Conservation (phyloP, 1,140 invertebrate species). For the Drosophila ohnishii region DNA sequence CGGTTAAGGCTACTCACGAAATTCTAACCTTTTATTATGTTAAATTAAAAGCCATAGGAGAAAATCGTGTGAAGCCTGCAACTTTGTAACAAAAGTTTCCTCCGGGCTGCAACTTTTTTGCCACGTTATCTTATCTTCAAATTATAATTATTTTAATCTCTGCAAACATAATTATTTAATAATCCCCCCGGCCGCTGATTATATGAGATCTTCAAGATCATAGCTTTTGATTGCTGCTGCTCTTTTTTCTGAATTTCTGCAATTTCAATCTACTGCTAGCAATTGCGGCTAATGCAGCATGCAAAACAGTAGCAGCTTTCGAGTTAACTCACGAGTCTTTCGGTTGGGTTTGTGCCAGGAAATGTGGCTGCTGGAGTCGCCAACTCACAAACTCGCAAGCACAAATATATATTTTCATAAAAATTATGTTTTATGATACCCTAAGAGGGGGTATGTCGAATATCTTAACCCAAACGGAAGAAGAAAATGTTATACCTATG, state of each 20-base stretch:
- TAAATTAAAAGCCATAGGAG: not conserved
- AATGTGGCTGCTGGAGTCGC: slow-evolving; percentile 25
- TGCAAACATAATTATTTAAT: slow-evolving; percentile 36
- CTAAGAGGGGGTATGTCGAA: not conserved
- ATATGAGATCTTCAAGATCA: slow-evolving; percentile 28
- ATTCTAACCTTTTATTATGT: slow-evolving; percentile 6
- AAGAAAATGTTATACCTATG: not conserved
- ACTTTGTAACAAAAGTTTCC: slow-evolving; percentile 6
- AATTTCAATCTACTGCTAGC: slow-evolving; percentile 38
- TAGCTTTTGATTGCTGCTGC: slow-evolving; percentile 19
- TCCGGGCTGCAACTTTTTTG: not conserved
- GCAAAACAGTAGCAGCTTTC: slow-evolving; percentile 37
- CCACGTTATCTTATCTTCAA: not conserved
- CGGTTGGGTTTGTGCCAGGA: slow-evolving; percentile 29
- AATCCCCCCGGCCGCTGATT: slow-evolving; percentile 24
- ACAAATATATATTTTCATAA: slow-evolving; percentile 74
- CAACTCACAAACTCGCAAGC: slow-evolving; percentile 38
- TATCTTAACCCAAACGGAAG: fast-evolving
- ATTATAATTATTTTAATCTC: slow-evolving; percentile 39
- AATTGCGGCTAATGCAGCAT: slow-evolving; percentile 37
- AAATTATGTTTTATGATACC: slow-evolving; percentile 25
- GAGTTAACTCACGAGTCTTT: slow-evolving; percentile 52
- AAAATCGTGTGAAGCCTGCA: slow-evolving; percentile 1
- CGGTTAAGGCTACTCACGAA: not conserved
- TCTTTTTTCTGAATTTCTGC: slow-evolving; percentile 30